Evolutionary conservation across 2,888 invertebrate genomes (phyloP).

Genomic region (Synergus itoensis): DNA sequence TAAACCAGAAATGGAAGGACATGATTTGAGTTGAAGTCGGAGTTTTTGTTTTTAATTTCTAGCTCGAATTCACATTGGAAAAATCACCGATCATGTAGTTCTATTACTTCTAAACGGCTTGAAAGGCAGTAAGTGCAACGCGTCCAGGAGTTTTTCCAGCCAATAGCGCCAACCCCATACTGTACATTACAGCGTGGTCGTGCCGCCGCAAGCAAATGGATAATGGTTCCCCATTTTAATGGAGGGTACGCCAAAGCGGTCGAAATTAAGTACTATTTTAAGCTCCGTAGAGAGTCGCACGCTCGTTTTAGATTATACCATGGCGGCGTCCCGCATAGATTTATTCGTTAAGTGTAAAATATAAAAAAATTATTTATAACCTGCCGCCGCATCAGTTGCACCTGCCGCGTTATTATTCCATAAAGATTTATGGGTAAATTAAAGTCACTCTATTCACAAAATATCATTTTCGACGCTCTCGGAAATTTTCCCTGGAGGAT

Average conservation of each 20-base stretch:
- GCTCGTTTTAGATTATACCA: constrained; percentile 45
- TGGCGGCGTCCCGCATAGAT: constrained; percentile 49
- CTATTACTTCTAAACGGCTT: constrained; percentile 22
- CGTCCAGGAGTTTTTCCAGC: constrained; percentile 45
- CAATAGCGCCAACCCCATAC: constrained; percentile 26
- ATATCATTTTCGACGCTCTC: not conserved
- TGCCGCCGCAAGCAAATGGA: constrained; percentile 47
- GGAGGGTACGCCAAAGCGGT: constrained; percentile 44
- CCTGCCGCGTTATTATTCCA: constrained; percentile 57
- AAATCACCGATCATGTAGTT: constrained; percentile 23
- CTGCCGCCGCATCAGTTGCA: constrained; percentile 64
- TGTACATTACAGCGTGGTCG: constrained; percentile 44
- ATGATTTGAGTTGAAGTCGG: not conserved
- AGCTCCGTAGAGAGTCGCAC: constrained; percentile 38
- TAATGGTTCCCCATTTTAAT: constrained; percentile 52
- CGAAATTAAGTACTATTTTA: constrained; percentile 50
- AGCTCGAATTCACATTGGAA: constrained; percentile 29
- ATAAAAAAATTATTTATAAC: constrained; percentile 67
- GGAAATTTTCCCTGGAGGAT: too few species aligned
- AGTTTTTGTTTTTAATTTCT: constrained; percentile 27
- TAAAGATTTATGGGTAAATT: not conserved
- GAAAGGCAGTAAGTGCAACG: constrained; percentile 42
- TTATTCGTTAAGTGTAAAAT: constrained; percentile 60
- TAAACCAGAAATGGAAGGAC: not conserved
- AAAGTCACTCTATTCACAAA: not conserved